Base-by-base conservation (phyloP, 2,797 vertebrate genomes). In the Poliocrania exsul region DNA sequence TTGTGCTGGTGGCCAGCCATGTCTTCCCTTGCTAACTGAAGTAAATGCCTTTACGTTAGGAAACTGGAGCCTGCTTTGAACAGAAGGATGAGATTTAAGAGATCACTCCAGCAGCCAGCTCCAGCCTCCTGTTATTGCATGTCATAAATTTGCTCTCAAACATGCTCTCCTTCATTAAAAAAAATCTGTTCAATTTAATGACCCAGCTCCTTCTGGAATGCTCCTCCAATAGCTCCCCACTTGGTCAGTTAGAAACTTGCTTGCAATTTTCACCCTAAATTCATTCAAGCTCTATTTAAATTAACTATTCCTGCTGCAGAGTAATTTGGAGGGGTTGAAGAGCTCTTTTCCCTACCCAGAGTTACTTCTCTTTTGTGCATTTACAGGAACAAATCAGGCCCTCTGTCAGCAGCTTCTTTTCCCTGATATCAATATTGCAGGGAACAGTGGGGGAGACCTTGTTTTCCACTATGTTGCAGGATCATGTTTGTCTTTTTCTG, bases 131-230 rank as follows among this genome's bases (percentile, higher is more conserved):
- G 29, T 81, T 86, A 94, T 25, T 83, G 70, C 62, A 57, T 28
- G 35, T 38, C 72, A 78, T 78, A 86, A 86, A 94, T 81, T 58
- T 81, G 54, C 50, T 65, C 16, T 11, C 65, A 65, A 61, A 81
- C 0, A 0, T 90, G 80, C 33, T 83, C 35, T 64, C 42, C 54
- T 75, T 65, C 53, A 37, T 86, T 95, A 42, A 42, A 42, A 83
- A 90, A 84, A 84, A 84, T 86, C 88, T 42, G 61, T 83, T 86
- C 46, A 38, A 33, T 88, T 92, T 90, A 90, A 88, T 80, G 86
- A 64, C 37, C 86, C 66, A 81, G 12, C 65, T 92, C 64, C 49
- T 75, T 77, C 47, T 66, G 35, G 28, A 92, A 94, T 75, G 44
- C 25, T 86, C 37, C 44, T 92, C 60, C 56, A 85, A 84, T 23